Base-by-base conservation (phyloP, 2,888 invertebrate species). In the Trissoscelio sp. region DNA sequence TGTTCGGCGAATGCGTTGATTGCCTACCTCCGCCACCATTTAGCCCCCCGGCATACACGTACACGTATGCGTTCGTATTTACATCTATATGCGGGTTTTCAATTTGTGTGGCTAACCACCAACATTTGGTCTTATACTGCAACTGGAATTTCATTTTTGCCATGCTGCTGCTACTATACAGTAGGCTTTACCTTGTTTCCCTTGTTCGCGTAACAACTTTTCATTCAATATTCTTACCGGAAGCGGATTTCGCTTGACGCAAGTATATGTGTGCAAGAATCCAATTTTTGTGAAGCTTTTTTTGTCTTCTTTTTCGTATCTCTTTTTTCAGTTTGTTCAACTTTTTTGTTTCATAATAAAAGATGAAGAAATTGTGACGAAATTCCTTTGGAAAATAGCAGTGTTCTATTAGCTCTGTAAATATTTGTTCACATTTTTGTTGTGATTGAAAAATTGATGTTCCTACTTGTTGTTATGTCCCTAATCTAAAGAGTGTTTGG, bases 1-100 rank as follows among this genome's bases (percentile, higher is more conserved):
- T 28, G 70, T 34, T 78, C 53, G 77, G 44, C 73, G 66, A 80
- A 62, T 78, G 64, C 69, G 79, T 74, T 74, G 79, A 80, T 80
- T 80, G 74, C 69, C 79, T 80, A 64, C 79, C 62, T 69, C 34
- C 51, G 48, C n/a, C n/a, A n/a, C n/a, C 67, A 67, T 55, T 67
- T 60, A 22, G 22, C 48, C 51, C 67, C 66, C 39, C 14, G 28
- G 66, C 57, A 55, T 31, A 73, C 37, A 14, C 14, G n/a, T n/a
- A 67, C 37, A 53, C 42, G 57, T 14, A 46, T 18, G 60, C 16
- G 34, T 22, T 55, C 39, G 64, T 28, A 72, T 69, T 31, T 34
- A 34, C 62, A 44, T 55, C 24, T 14, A 16, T 22, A 69, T 28
- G 64, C 70, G 75, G 75, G 70, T 66, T 78, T 66, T 66, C 70